phyloP scores from a whole-genome alignment of 2,797 vertebrate species.

The Taenioides sp. region DNA sequence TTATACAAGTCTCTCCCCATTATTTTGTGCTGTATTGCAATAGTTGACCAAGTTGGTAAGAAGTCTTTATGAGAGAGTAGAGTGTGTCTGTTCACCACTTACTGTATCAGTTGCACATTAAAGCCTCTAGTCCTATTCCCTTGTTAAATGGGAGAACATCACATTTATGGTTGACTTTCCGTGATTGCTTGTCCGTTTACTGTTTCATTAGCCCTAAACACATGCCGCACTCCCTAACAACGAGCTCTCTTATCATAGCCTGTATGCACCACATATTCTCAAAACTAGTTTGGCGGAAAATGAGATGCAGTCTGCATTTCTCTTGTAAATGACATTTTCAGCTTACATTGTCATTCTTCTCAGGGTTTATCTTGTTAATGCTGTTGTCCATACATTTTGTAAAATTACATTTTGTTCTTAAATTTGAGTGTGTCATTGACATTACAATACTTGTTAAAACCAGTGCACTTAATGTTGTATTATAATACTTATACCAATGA shows the following conservation, averaged over 20 bases:
- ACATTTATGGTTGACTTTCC: not conserved
- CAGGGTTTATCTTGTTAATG: not conserved
- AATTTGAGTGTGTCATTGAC: too few species aligned
- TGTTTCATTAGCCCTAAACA: not conserved
- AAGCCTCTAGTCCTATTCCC: not conserved
- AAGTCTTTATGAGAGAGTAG: not conserved
- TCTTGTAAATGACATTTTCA: not conserved
- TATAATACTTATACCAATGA: too few species aligned
- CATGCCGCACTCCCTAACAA: not conserved
- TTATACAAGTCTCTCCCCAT: too few species aligned
- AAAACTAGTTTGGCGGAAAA: not conserved
- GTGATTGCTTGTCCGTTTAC: too few species aligned
- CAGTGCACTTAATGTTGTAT: too few species aligned
- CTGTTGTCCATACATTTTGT: not conserved
- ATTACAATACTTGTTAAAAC: too few species aligned
- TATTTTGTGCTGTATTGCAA: too few species aligned
- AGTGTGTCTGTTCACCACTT: not conserved
- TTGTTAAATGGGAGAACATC: conserved; percentile 66
- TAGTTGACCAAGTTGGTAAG: too few species aligned
- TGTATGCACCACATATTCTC: not conserved
- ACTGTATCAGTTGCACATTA: not conserved
- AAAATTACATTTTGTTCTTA: too few species aligned
- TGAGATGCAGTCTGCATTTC: not conserved
- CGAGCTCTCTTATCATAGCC: not conserved
- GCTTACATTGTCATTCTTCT: not conserved